A percentile compares a stretch with the other conserved stretches of the same genome.
Conservation (phyloP, 2,888 invertebrate species). For the Caenorhabditis sp. region DNA sequence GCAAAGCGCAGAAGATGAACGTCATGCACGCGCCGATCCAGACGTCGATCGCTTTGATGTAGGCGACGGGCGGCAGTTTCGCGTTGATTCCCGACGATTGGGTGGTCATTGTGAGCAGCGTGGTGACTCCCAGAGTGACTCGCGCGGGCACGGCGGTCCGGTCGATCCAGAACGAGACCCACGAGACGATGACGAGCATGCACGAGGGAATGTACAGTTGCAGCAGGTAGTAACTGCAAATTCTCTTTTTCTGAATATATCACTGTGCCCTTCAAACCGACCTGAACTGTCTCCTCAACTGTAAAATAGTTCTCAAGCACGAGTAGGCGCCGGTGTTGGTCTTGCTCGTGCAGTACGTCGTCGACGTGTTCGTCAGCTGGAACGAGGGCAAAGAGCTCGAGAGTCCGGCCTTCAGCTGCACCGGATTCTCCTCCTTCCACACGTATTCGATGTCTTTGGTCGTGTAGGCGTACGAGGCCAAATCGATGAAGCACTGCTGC, state of each 20-base stretch:
- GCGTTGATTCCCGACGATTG: constrained; percentile 81
- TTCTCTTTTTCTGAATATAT: too few species aligned
- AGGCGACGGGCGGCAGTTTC: constrained; percentile 84
- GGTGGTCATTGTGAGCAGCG: constrained; percentile 95
- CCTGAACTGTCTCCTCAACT: constrained; percentile 97
- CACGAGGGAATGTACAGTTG: constrained; percentile 99
- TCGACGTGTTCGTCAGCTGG: constrained; percentile 90
- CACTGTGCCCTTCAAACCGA: constrained; percentile 82
- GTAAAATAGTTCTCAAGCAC: constrained; percentile 94
- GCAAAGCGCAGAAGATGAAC: constrained; percentile 93
- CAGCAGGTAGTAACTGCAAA: constrained; percentile 93
- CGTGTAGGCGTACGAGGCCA: constrained; percentile 98
- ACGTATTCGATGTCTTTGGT: constrained; percentile 91
- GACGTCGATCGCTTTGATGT: constrained; percentile 86
- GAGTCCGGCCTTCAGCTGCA: constrained; percentile 86
- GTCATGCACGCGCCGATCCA: constrained; percentile 85
- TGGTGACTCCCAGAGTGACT: constrained; percentile 88
- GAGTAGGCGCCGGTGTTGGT: constrained; percentile 97
- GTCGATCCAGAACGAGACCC: constrained; percentile 77
- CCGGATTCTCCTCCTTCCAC: constrained; percentile 93
- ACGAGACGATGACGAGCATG: constrained; percentile 78
- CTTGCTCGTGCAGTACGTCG: constrained; percentile 95
- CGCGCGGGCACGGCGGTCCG: constrained; percentile 69
- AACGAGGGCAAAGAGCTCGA: constrained; percentile 88
- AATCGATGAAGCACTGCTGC: constrained; percentile 92